Conservation (phyloP, 1,140 invertebrate genomes). For the Drosophila rhopaloa region DNA sequence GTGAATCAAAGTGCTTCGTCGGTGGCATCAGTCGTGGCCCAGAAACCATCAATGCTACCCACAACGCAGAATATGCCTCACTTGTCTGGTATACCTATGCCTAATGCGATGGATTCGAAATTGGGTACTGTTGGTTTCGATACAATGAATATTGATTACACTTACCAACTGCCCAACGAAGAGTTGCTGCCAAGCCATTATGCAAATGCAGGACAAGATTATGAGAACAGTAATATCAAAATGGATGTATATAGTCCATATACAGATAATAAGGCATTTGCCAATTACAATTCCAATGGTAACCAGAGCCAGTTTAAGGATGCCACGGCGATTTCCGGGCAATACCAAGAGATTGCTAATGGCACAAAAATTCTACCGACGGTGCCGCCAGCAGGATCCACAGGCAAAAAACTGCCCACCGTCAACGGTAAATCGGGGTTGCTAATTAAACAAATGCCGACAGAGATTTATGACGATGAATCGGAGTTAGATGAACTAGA, state of each 20-base stretch:
- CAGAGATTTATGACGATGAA: constrained; percentile 78
- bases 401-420: constrained; percentile 82
- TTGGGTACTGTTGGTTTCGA: constrained; percentile 11
- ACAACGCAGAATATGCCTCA: constrained; percentile 8
- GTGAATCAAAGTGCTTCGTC: constrained; percentile 83
- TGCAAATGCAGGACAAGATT: constrained; percentile 53
- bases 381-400: constrained; percentile 66
- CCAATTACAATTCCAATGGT: constrained; percentile 52
- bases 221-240: constrained; percentile 65
- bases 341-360: constrained; percentile 9
- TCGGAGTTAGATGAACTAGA: constrained; percentile 47
- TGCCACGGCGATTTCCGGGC: background rate
- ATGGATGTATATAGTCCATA: constrained; percentile 17
- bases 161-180: constrained; percentile 21
- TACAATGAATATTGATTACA: constrained; percentile 35
- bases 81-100: background rate
- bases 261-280: constrained; percentile 28
- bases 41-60: constrained; percentile 73
- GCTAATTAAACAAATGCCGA: constrained; percentile 78
- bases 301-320: constrained; percentile 43
- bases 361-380: constrained; percentile 56
- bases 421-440: constrained; percentile 79
- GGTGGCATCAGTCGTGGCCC: constrained; percentile 84
- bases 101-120: constrained; percentile 8
- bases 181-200: constrained; percentile 36